Conservation (phyloP, 2,888 invertebrate genomes). For the Drosophila aldrichi region DNA sequence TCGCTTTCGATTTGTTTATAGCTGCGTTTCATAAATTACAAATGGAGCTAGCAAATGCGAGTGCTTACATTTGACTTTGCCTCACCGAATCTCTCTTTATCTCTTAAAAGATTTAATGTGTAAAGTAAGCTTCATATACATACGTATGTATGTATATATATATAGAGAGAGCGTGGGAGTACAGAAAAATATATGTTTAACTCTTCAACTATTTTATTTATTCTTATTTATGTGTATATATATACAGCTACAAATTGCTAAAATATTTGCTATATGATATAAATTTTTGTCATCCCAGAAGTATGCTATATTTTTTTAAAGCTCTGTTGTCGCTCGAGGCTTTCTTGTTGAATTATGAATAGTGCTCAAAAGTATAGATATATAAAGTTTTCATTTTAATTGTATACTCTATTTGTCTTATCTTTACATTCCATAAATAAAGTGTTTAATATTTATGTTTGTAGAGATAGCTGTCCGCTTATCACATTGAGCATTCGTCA, state of each 20-base stretch:
- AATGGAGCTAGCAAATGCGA: slow-evolving; percentile 58
- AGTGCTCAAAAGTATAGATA: background rate
- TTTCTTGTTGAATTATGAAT: background rate
- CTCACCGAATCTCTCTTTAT: background rate
- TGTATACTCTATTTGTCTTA: background rate
- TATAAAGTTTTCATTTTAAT: background rate
- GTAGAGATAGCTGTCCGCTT: background rate
- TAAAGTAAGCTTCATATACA: slow-evolving; percentile 9
- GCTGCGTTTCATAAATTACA: slow-evolving; percentile 71
- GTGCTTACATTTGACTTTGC: background rate
- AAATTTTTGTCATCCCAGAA: slow-evolving; percentile 2
- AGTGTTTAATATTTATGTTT: background rate
- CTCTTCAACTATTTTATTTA: background rate
- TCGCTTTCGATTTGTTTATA: slow-evolving; percentile 76
- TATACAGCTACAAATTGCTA: background rate
- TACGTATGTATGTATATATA: background rate
- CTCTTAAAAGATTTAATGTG: background rate
- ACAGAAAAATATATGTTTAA: background rate
- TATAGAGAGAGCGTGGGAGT: too few species aligned
- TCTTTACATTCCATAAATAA: background rate
- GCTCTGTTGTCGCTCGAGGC: background rate
- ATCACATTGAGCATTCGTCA: slow-evolving; percentile 1
- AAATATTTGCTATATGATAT: background rate
- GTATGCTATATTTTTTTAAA: background rate
- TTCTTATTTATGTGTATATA: background rate